Percentiles rank a stretch among this genome's conserved stretches.
These are phyloP conservation scores for Murina feae DNA, from an alignment of 2,113 vertebrate genomes.

Conservation along the genomic window DNA sequence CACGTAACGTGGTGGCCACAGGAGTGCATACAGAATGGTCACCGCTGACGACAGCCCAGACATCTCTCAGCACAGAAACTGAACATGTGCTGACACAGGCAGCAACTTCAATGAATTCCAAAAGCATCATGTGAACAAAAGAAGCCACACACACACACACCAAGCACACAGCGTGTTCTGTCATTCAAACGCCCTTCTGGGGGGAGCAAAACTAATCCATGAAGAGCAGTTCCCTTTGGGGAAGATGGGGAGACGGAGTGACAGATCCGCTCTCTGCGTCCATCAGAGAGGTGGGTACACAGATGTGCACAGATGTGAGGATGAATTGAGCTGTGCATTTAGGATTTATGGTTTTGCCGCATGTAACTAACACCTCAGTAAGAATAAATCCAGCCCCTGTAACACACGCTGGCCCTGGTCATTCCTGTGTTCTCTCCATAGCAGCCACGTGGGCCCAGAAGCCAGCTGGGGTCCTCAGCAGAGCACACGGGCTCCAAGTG, in stretches of 20 bases:
- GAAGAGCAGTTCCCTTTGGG: accelerated
- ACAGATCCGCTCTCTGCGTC: neutral
- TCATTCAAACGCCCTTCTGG: neutral
- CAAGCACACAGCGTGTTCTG: accelerated
- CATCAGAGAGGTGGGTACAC: neutral
- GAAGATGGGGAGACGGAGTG: accelerated
- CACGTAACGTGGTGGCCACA: accelerated
- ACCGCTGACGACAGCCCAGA: neutral
- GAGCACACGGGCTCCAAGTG: too few species aligned
- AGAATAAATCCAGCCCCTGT: neutral
- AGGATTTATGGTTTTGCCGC: neutral
- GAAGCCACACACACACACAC: neutral
- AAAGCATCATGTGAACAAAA: accelerated
- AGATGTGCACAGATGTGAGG: neutral
- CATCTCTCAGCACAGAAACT: neutral
- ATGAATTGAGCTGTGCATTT: accelerated
- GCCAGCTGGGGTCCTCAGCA: too few species aligned
- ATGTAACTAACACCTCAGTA: neutral
- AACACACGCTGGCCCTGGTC: too few species aligned
- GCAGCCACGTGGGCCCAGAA: too few species aligned
- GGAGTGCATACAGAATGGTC: too few species aligned
- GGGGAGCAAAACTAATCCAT: accelerated
- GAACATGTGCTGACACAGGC: accelerated
- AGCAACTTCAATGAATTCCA: accelerated
- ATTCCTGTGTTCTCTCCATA: too few species aligned